phyloP scores from a whole-genome alignment of 2,888 invertebrate genomes.

The Adelognathus sp. region DNA sequence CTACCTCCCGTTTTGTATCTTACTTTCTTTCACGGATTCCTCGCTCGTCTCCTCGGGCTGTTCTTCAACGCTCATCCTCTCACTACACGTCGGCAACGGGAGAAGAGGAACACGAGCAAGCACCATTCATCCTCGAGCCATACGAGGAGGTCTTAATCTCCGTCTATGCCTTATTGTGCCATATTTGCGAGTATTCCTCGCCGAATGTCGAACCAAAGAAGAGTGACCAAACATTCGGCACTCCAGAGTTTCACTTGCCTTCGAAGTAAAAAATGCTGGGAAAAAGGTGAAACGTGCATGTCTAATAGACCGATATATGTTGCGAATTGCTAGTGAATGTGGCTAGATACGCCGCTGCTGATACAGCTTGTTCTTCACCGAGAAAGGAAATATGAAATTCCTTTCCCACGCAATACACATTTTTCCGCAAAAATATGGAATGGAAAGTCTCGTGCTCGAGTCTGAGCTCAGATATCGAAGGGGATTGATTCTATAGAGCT shows the following conservation, averaged over 20 bases:
- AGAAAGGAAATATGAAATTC: slow-evolving; percentile 27
- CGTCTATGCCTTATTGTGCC: not conserved
- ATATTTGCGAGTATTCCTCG: not conserved
- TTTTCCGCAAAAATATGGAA: not conserved
- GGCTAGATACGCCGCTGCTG: slow-evolving; percentile 12
- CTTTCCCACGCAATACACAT: slow-evolving; percentile 42
- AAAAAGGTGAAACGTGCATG: not conserved
- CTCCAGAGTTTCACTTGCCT: not conserved
- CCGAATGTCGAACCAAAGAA: not conserved
- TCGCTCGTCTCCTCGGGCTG: slow-evolving; percentile 4
- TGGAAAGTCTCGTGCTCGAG: not conserved
- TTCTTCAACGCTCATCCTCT: slow-evolving; percentile 34
- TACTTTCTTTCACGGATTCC: not conserved
- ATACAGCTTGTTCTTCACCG: slow-evolving; percentile 23
- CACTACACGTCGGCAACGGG: not conserved
- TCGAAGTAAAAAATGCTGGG: too few species aligned
- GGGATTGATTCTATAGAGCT: not conserved
- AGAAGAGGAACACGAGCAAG: not conserved
- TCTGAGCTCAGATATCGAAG: not conserved
- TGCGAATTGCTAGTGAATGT: slow-evolving; percentile 16
- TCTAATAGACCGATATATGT: not conserved
- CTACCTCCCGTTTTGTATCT: slow-evolving; percentile 26
- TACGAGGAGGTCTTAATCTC: slow-evolving; percentile 14
- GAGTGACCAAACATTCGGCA: not conserved
- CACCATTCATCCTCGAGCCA: slow-evolving; percentile 35